A percentile compares a stretch with the other conserved stretches of the same genome.
These are phyloP conservation scores for Drepana falcataria DNA, from an alignment of 2,888 invertebrate species.

Conservation along the genomic window DNA sequence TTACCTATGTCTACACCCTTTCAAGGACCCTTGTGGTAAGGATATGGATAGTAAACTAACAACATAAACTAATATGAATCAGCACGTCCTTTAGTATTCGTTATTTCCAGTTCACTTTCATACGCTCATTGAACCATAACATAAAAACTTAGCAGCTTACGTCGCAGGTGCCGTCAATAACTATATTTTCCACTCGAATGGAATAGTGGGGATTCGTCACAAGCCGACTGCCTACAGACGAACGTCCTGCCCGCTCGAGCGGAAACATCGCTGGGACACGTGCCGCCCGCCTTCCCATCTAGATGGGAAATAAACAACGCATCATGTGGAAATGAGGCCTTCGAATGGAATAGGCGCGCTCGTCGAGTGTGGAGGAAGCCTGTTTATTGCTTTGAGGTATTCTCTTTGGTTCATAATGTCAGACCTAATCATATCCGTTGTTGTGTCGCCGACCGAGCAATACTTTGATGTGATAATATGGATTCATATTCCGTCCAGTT, in stretches of 20 bases:
- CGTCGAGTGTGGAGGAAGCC: not conserved
- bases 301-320: conserved; percentile 8
- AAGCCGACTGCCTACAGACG: conserved; percentile 3
- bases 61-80: too few species aligned
- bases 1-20: too few species aligned
- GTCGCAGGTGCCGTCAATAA: conserved; percentile 14
- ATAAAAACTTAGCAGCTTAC: not conserved
- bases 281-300: conserved; percentile 25
- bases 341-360: not conserved
- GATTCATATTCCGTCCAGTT: too few species aligned
- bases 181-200: conserved; percentile 23
- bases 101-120: not conserved
- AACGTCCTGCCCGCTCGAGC: conserved; percentile 17
- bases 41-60: too few species aligned
- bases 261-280: conserved; percentile 30
- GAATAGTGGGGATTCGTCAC: conserved; percentile 5
- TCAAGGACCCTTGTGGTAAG: too few species aligned
- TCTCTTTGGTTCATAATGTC: not conserved
- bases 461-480: too few species aligned
- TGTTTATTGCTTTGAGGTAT: not conserved
- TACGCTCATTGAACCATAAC: not conserved
- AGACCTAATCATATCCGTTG: too few species aligned
- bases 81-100: too few species aligned
- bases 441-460: too few species aligned
- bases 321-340: not conserved